Conservation (phyloP, 2,888 invertebrate genomes). For the Lithophane semibrunnea region DNA sequence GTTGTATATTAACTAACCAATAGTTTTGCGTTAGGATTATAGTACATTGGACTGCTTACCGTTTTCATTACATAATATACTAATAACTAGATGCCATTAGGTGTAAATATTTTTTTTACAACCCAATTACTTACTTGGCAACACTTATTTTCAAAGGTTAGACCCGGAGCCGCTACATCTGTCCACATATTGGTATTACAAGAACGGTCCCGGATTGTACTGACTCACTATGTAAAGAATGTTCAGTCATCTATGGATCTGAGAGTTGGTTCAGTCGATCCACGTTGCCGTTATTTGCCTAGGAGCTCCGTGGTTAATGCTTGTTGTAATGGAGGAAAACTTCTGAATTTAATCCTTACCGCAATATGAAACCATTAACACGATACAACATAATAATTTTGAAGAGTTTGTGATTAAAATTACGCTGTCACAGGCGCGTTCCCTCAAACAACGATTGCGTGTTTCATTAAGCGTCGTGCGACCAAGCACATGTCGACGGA, state of each 20-base stretch:
- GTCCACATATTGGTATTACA: neutral
- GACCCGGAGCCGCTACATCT: neutral
- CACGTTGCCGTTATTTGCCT: neutral
- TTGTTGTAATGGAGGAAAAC: neutral
- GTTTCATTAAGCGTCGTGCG: slow-evolving; percentile 75
- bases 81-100: neutral
- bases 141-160: neutral
- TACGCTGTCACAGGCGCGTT: slow-evolving; percentile 42
- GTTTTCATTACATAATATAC: neutral
- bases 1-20: neutral
- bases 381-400: slow-evolving; percentile 35
- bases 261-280: neutral
- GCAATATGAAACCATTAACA: slow-evolving; percentile 36
- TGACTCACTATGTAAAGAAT: no score
- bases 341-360: slow-evolving; percentile 3
- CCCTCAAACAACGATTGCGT: slow-evolving; percentile 53
- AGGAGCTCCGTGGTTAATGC: no score
- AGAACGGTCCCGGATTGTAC: neutral
- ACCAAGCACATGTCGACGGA: slow-evolving; percentile 71
- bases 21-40: slow-evolving; percentile 1
- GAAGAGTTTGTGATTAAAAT: slow-evolving; percentile 58
- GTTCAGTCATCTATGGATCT: neutral
- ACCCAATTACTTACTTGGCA: neutral
- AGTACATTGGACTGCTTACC: neutral
- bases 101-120: neutral